Percentiles rank a stretch among this genome's conserved stretches.
These are phyloP conservation scores for Porites evermanni DNA, from an alignment of 92 coral and sea anemone species.

Conservation along the genomic window DNA sequence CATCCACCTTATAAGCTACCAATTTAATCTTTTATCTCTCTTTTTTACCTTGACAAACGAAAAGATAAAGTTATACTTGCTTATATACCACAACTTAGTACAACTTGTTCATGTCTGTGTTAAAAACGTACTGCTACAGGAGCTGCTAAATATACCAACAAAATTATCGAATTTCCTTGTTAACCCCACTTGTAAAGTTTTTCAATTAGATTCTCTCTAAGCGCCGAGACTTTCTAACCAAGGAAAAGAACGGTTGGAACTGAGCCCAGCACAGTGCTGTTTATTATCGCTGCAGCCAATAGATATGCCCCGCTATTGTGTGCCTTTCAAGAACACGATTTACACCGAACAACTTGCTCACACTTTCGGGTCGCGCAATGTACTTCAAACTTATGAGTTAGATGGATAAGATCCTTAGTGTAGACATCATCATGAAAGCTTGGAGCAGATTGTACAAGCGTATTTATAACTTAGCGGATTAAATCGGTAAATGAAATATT, in stretches of 20 bases:
- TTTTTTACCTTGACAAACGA: conserved; percentile 22
- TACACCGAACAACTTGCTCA: background rate
- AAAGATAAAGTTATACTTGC: background rate
- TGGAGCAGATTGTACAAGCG: background rate
- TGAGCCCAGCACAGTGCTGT: background rate
- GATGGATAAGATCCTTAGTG: background rate
- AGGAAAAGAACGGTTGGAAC: no score
- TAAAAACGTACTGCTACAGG: background rate
- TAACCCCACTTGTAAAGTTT: conserved; percentile 2
- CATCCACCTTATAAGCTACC: conserved; percentile 20
- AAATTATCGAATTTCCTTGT: conserved; percentile 19
- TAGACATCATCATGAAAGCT: background rate
- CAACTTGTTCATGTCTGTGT: conserved; percentile 4
- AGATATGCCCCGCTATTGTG: background rate
- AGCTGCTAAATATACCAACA: conserved; percentile 8
- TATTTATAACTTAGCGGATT: no score
- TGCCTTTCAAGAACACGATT: background rate
- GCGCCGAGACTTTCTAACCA: no score
- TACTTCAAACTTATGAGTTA: background rate
- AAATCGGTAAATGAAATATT: no score
- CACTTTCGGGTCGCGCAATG: background rate
- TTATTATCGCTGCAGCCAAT: background rate
- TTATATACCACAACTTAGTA: background rate
- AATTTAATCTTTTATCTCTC: conserved; percentile 4
- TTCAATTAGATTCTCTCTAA: background rate